Evolutionary conservation across 2,888 invertebrate species (phyloP).

Genomic region (Epistrophella euchroma): DNA sequence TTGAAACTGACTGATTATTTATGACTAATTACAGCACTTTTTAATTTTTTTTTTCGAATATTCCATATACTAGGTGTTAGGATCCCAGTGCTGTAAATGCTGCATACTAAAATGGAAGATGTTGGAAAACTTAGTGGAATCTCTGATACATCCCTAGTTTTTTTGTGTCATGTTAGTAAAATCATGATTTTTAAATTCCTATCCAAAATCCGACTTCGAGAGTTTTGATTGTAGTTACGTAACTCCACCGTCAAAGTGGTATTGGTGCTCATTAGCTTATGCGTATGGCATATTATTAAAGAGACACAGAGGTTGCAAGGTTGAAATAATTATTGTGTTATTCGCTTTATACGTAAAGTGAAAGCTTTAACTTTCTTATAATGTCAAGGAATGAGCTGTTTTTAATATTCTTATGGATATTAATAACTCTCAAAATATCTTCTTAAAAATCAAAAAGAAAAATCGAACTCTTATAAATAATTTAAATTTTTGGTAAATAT

Average conservation of each 20-base stretch:
- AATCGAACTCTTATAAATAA: background rate
- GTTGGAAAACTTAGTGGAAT: too few relatives aligned
- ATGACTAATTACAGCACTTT: too few relatives aligned
- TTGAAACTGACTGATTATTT: too few relatives aligned
- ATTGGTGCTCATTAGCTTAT: background rate
- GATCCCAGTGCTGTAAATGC: too few relatives aligned
- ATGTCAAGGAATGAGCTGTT: background rate
- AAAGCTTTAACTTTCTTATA: background rate
- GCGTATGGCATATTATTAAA: background rate
- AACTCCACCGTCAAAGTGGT: background rate
- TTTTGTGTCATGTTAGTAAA: too few relatives aligned
- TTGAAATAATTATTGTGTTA: constrained; percentile 9
- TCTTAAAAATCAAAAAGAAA: background rate
- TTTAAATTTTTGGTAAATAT: background rate
- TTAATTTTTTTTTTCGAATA: too few relatives aligned
- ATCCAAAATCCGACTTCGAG: background rate
- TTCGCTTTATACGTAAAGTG: background rate
- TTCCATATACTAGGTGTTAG: too few relatives aligned
- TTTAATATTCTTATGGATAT: background rate
- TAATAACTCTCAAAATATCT: background rate
- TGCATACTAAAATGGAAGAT: too few relatives aligned
- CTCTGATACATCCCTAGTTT: too few relatives aligned
- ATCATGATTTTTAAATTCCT: too few relatives aligned
- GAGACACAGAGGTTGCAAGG: background rate
- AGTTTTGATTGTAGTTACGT: background rate